These are phyloP conservation scores for Eucera pruinosa DNA, from an alignment of 2,888 invertebrate genomes.

Conservation along the genomic window DNA sequence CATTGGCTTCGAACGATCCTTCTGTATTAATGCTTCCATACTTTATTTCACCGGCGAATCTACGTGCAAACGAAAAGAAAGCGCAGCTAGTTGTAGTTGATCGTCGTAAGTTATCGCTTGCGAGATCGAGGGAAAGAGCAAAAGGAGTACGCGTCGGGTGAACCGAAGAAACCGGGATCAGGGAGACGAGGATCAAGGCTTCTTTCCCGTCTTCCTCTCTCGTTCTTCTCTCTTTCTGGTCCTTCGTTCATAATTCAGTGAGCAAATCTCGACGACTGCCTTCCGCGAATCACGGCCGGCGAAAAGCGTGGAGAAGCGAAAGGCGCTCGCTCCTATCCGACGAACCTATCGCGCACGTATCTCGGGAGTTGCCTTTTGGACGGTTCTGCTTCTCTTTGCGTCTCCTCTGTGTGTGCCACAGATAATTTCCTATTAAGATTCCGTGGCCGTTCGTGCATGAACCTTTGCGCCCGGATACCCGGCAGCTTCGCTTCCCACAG, in stretches of 20 bases:
- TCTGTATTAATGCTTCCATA: neutral
- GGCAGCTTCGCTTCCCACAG: conserved; percentile 40
- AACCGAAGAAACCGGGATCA: conserved; percentile 48
- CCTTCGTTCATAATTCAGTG: conserved; percentile 77
- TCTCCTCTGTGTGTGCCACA: conserved; percentile 51
- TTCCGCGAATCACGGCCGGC: conserved; percentile 77
- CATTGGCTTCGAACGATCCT: too few relatives aligned
- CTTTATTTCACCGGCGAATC: neutral
- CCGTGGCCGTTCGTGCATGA: conserved; percentile 79
- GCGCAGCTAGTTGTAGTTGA: conserved; percentile 25
- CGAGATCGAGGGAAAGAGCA: conserved; percentile 52
- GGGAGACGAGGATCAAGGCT: conserved; percentile 58
- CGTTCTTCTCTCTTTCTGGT: conserved; percentile 27
- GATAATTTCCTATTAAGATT: conserved; percentile 83
- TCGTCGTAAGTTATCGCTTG: conserved; percentile 51
- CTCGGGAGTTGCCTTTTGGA: conserved; percentile 73
- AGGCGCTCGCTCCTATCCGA: conserved; percentile 55
- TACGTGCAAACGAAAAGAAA: neutral
- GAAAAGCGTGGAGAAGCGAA: conserved; percentile 60
- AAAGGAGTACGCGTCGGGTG: conserved; percentile 37
- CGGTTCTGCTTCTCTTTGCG: conserved; percentile 34
- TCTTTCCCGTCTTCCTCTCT: conserved; percentile 35
- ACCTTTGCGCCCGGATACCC: conserved; percentile 45
- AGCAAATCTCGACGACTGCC: conserved; percentile 79
- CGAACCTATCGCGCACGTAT: conserved; percentile 76